Evolutionary conservation across 2,888 invertebrate genomes (phyloP).

Genomic region (Sericinus montela): DNA sequence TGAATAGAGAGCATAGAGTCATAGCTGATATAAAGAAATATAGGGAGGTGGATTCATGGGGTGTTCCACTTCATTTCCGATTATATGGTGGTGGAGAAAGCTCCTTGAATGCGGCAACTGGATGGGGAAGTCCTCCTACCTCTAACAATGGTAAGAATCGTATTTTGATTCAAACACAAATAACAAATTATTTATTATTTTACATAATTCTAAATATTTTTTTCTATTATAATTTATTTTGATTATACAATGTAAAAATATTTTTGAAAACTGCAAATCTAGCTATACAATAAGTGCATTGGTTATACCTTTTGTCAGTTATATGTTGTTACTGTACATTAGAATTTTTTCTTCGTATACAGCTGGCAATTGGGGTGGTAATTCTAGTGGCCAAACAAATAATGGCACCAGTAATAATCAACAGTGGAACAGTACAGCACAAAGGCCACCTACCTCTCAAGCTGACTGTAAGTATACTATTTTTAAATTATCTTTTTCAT

Average conservation of each 20-base stretch:
- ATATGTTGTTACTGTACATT: no score
- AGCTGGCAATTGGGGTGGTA: constrained; percentile 75
- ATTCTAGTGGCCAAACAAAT: constrained; percentile 65
- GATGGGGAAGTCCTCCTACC: constrained; percentile 88
- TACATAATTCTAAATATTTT: no score
- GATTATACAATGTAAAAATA: no score
- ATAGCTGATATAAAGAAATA: constrained; percentile 42
- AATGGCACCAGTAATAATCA: constrained; percentile 70
- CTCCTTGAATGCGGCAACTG: constrained; percentile 87
- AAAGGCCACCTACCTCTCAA: constrained; percentile 74
- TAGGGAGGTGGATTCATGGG: constrained; percentile 71
- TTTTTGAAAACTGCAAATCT: no score
- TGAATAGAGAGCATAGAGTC: constrained; percentile 50
- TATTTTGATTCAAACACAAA: constrained; percentile 3
- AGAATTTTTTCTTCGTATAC: constrained; percentile 23
- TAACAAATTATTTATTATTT: no score
- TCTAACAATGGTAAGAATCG: constrained; percentile 79
- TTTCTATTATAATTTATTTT: no score
- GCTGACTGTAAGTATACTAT: constrained; percentile 63
- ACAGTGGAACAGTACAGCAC: constrained; percentile 73
- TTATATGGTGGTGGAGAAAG: constrained; percentile 90
- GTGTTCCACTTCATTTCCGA: constrained; percentile 80
- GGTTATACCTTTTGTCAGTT: no score
- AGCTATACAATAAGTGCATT: no score
- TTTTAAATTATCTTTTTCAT: not conserved